Evolutionary conservation across 2,797 vertebrate species (phyloP).

Genomic region (Fratercula arctica): DNA sequence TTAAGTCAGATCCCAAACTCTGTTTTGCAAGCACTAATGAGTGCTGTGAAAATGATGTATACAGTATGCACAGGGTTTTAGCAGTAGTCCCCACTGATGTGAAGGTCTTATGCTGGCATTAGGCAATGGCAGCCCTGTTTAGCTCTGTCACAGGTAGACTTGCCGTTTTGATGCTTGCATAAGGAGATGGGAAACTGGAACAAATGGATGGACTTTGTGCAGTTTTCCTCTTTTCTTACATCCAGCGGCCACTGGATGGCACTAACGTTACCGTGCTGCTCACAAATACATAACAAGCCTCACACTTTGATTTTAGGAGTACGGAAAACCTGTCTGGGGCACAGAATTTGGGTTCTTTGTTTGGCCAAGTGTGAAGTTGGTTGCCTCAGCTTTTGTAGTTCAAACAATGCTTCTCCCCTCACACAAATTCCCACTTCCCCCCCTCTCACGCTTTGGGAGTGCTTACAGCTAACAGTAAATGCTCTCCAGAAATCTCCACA

Average conservation of each 20-base stretch:
- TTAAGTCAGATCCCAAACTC: background rate
- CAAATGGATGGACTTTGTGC: background rate
- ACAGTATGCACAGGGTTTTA: background rate
- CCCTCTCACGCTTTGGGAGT: accelerated
- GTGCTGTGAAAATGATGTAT: background rate
- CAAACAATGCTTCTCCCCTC: background rate
- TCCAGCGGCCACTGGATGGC: background rate
- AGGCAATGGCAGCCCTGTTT: background rate
- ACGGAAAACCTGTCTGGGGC: accelerated
- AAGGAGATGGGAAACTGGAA: background rate
- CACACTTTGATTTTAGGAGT: background rate
- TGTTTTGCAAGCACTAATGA: background rate
- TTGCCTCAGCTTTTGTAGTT: background rate
- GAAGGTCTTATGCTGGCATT: background rate
- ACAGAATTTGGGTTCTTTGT: background rate
- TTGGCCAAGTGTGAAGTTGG: background rate
- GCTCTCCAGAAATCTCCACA: accelerated
- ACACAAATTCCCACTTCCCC: background rate
- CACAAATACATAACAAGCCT: background rate
- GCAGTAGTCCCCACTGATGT: background rate
- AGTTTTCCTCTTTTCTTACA: background rate
- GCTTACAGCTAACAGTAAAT: background rate
- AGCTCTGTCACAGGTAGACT: background rate
- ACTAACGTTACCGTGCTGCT: background rate
- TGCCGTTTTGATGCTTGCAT: background rate